Base-by-base conservation (phyloP, 2,113 vertebrate genomes). In the Mus spicilegus region DNA sequence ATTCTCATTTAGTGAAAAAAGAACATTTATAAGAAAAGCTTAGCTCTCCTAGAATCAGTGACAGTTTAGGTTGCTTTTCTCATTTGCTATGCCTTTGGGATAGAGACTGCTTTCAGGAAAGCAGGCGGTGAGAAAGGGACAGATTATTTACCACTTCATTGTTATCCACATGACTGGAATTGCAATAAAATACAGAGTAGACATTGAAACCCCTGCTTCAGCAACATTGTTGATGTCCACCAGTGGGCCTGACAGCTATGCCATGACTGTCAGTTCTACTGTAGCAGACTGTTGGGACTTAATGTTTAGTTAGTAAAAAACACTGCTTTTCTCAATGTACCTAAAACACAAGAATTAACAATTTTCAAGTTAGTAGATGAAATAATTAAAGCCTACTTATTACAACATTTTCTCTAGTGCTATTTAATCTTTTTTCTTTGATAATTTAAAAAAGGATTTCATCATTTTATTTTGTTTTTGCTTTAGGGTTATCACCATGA, bases 391-490 rank as follows among this genome's bases (percentile, higher is more conserved):
- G n/a, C 76, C 46, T 94, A 73, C 39, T 95, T 93, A 92, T 73
- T 88, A 84, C 54, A 82, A 87, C 36, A 70, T 30, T 73, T 87
- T 93, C 63, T 46, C 86, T 39, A 84, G 76, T 65, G 67, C 58
- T 91, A 85, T 1, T 77, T 91, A 88, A 84, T 84, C 51, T 87
- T 90, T 85, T 93, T 92, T 88, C 75, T 95, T 89, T 95, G 51
- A 90, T 86, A 97, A 96, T 95, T 97, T 93, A 90, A 93, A 97
- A 96, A 95, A 22, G 51, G 51, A 92, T 95, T 96, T 95, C 30
- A 90, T 46, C 16, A 91, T 67, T 73, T 96, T 89, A 96, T 96
- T 90, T 39, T 96, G 82, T 97, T 96, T 87, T 97, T 95, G 90
- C 72, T 54, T 88, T 93, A 90, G 8, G 39, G 70, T 95, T 95